Evolutionary conservation across 2,113 vertebrate species (phyloP), one percentile per base, ranked within the genome.

Genomic region (Orientallactaga bullata): DNA sequence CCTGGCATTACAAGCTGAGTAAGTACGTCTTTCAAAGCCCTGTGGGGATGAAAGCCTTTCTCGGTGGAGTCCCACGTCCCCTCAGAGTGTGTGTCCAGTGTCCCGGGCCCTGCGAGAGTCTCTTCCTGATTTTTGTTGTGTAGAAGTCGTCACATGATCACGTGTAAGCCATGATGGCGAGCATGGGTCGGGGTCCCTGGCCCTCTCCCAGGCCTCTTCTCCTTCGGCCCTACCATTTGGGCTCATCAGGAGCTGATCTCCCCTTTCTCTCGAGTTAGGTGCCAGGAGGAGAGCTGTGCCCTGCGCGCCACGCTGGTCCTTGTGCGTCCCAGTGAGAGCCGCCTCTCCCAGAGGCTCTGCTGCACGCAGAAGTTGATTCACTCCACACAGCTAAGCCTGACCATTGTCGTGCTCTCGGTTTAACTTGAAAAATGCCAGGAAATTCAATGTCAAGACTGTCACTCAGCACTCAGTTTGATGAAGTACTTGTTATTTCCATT

Each of bases 401-500:
- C 94, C 74, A 63, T 93, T 51, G 18, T 89, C 88, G 79, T 68
- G 81, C 69, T 96, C 97, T 93, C 91, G 76, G 68, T 84, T 92
- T 90, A 89, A 91, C 84, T 94, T 96, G 90, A 92, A 85, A 97
- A 96, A 95, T 95, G 37, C 80, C 88, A 94, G 89, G 85, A 96
- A 91, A 85, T 90, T 93, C 89, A 92, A 93, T 88, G 87, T 95
- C 91, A 95, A 79, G 73, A 79, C 74, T 95, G 88, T 97, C 89
- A 94, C 74, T 96, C 71, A 2, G 42, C 90, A 85, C 90, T 96
- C 83, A 81, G 88, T 95, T 91, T 92, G 61, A 91, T 92, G 92
- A 95, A 92, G 68, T 90, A 74, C 89, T 93, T 95, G 83, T 93
- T 95, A 92, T 91, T 93, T 96, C 85, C 68, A 63, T 90, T 81